Percentiles rank a stretch among this genome's conserved stretches.
These are phyloP conservation scores for Labeo rohita DNA, from an alignment of 2,113 vertebrate genomes.

Conservation along the genomic window DNA sequence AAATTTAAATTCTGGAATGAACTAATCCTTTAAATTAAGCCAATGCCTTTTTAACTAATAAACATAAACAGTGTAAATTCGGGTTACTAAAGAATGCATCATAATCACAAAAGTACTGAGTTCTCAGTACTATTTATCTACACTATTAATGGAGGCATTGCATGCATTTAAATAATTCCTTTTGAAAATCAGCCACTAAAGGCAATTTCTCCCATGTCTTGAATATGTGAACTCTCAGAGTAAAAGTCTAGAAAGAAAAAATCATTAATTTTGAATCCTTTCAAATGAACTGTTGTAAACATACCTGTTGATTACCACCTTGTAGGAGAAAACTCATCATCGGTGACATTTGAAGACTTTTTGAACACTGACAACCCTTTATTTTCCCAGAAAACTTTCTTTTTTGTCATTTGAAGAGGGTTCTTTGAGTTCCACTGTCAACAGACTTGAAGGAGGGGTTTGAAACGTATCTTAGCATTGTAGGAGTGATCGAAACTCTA, in stretches of 20 bases:
- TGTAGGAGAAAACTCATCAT: conserved; percentile 9
- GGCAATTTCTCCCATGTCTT: neutral
- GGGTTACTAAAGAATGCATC: neutral
- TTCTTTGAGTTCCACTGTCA: conserved; percentile 1
- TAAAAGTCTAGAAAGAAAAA: neutral
- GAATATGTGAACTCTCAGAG: neutral
- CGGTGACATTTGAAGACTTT: neutral
- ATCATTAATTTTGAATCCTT: neutral
- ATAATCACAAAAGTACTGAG: neutral
- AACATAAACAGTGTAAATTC: neutral
- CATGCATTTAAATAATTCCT: neutral
- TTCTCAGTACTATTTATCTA: neutral
- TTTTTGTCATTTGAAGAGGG: conserved; percentile 14
- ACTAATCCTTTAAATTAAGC: neutral
- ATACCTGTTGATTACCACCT: neutral
- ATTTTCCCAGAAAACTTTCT: conserved; percentile 10
- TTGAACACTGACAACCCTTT: conserved; percentile 14
- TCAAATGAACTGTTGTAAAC: neutral
- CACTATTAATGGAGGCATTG: neutral
- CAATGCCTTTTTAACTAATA: too few relatives aligned
- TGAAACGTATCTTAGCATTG: conserved; percentile 12
- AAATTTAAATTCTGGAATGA: too few relatives aligned
- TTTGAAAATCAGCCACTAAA: neutral
- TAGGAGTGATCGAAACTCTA: conserved; percentile 43
- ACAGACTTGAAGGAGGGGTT: neutral